Conservation (phyloP, 2,113 vertebrate species). For the Phylloscopus trochilus region DNA sequence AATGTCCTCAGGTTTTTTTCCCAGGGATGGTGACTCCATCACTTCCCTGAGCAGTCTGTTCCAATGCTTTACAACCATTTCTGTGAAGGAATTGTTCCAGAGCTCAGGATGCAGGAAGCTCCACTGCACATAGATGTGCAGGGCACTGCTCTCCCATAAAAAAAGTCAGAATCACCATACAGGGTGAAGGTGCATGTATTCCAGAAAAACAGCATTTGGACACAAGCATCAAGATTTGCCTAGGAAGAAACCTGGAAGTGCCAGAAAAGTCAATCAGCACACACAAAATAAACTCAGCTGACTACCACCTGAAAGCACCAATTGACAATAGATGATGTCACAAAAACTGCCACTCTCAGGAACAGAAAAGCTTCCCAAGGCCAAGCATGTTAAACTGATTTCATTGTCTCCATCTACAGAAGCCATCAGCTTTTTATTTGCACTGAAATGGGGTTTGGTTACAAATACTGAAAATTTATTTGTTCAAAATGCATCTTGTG, state of each 20-base stretch:
- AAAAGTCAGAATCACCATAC: not conserved
- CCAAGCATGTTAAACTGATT: not conserved
- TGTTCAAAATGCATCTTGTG: not conserved
- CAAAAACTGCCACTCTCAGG: not conserved
- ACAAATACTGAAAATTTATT: not conserved
- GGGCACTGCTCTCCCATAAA: rapidly evolving
- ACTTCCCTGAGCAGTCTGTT: not conserved
- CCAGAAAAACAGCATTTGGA: not conserved
- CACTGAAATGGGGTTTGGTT: not conserved
- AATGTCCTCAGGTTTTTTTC: not conserved
- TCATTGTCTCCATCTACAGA: not conserved
- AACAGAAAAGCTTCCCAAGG: not conserved
- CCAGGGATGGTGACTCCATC: not conserved
- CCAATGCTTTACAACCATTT: not conserved
- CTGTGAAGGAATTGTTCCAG: not conserved
- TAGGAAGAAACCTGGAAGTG: not conserved
- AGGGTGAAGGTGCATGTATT: rapidly evolving
- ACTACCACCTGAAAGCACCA: not conserved
- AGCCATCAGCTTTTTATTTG: not conserved
- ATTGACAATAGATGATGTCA: not conserved
- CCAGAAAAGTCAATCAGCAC: not conserved
- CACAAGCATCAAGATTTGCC: not conserved
- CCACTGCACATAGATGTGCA: not conserved
- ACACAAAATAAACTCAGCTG: not conserved
- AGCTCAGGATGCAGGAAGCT: not conserved